phyloP scores from a whole-genome alignment of 2,113 vertebrate genomes.

The Nematolebias whitei region DNA sequence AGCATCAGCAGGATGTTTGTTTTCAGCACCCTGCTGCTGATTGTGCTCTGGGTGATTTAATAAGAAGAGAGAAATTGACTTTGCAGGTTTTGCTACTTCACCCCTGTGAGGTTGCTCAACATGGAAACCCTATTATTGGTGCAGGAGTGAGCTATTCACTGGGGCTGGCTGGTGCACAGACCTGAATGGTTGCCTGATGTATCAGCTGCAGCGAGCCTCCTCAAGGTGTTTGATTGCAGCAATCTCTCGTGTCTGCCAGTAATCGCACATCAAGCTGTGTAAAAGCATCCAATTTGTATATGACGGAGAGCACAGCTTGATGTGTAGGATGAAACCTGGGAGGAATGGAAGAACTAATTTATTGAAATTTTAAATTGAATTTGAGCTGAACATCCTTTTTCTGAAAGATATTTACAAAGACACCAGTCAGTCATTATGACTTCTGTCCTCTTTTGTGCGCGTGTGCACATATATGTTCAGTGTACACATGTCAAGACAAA shows the following conservation, averaged over 20 bases:
- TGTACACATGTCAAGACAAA: too few relatives aligned
- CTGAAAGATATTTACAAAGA: background rate
- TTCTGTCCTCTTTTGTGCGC: background rate
- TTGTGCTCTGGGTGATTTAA: constrained; percentile 67
- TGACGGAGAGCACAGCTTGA: constrained; percentile 38
- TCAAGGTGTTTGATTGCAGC: constrained; percentile 72
- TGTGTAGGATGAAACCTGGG: constrained; percentile 21
- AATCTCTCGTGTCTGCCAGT: constrained; percentile 65
- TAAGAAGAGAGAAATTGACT: constrained; percentile 66
- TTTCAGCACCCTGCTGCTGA: constrained; percentile 61
- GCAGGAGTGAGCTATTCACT: constrained; percentile 35
- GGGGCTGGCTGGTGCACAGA: constrained; percentile 39
- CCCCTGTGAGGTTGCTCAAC: constrained; percentile 35
- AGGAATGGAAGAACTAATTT: constrained; percentile 24
- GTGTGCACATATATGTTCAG: too few relatives aligned
- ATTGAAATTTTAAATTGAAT: constrained; percentile 18
- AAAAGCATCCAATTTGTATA: constrained; percentile 44
- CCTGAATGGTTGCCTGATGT: constrained; percentile 60
- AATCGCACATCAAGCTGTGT: constrained; percentile 74
- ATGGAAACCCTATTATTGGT: constrained; percentile 41
- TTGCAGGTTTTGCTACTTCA: constrained; percentile 48
- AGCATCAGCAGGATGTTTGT: constrained; percentile 62
- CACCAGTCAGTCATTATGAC: background rate
- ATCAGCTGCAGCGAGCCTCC: constrained; percentile 50
- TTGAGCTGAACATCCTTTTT: constrained; percentile 1